Percentiles rank a stretch among this genome's conserved stretches.
Evolutionary conservation across 2,888 invertebrate species (phyloP).

Genomic region (Drosophila quasianomalipes): DNA sequence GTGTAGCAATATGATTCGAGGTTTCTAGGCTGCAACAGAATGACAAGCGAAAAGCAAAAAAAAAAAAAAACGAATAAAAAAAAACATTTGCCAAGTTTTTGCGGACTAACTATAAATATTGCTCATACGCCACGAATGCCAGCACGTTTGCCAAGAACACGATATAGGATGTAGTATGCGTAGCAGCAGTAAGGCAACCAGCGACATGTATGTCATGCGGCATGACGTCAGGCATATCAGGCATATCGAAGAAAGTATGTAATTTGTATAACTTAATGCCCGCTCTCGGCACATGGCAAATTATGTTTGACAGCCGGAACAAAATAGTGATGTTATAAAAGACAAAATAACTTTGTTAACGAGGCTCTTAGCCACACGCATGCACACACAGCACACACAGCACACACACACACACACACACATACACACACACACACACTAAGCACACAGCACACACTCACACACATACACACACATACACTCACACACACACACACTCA

Average conservation of each 20-base stretch:
- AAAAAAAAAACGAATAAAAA: background rate
- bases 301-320: conserved; percentile 71
- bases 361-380: conserved; percentile 74
- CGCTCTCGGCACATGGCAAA: conserved; percentile 67
- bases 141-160: conserved; percentile 59
- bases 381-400: conserved; percentile 27
- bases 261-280: conserved; percentile 66
- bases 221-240: conserved; percentile 66
- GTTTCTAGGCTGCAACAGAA: conserved; percentile 63
- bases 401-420: background rate
- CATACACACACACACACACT: conserved; percentile 5
- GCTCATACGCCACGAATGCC: conserved; percentile 73
- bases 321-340: conserved; percentile 71
- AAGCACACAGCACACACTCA: conserved; percentile 4
- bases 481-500: conserved; percentile 6
- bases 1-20: conserved; percentile 4
- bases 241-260: conserved; percentile 43
- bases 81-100: conserved; percentile 21
- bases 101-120: conserved; percentile 44
- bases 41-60: conserved; percentile 60
- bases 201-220: conserved; percentile 53
- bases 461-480: background rate
- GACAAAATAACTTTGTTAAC: conserved; percentile 82
- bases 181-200: conserved; percentile 9
- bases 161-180: conserved; percentile 64